Percentiles rank a stretch among this genome's conserved stretches.
These are phyloP conservation scores for Tribolium castaneum DNA, from an alignment of 1,140 invertebrate genomes.

Conservation along the genomic window DNA sequence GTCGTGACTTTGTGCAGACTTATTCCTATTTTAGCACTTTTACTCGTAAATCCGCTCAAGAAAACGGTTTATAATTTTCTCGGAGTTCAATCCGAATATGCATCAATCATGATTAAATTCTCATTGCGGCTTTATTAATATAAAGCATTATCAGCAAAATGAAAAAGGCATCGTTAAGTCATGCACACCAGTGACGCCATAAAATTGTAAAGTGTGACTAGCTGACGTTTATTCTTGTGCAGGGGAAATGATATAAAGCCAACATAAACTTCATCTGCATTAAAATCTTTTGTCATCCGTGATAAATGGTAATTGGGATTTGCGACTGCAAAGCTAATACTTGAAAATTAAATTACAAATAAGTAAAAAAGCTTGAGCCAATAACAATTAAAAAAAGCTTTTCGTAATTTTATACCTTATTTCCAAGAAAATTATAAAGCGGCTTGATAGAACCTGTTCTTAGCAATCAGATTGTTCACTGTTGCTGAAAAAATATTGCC, in stretches of 20 bases:
- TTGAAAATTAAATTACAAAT: too few relatives aligned
- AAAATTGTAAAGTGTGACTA: not conserved
- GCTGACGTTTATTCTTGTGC: not conserved
- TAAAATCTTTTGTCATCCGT: not conserved
- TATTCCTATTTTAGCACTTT: slow-evolving; percentile 33
- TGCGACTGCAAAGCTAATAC: not conserved
- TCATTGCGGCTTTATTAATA: slow-evolving; percentile 10
- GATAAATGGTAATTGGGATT: not conserved
- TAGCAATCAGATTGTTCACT: too few relatives aligned
- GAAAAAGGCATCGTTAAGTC: not conserved
- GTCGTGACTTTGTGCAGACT: slow-evolving; percentile 13
- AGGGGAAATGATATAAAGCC: not conserved
- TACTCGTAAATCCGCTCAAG: slow-evolving; percentile 19
- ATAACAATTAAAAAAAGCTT: too few relatives aligned
- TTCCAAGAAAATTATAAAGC: too few relatives aligned
- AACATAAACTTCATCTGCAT: not conserved
- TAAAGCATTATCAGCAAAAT: not conserved
- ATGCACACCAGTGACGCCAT: not conserved
- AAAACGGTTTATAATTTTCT: slow-evolving; percentile 23
- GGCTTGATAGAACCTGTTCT: too few relatives aligned
- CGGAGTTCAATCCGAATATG: not conserved
- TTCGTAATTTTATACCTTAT: too few relatives aligned
- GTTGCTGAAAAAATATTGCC: too few relatives aligned
- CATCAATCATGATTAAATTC: slow-evolving; percentile 28
- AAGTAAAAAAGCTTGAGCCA: too few relatives aligned